Evolutionary conservation across 2,113 vertebrate species (phyloP).

Genomic region (Hippolais icterina): DNA sequence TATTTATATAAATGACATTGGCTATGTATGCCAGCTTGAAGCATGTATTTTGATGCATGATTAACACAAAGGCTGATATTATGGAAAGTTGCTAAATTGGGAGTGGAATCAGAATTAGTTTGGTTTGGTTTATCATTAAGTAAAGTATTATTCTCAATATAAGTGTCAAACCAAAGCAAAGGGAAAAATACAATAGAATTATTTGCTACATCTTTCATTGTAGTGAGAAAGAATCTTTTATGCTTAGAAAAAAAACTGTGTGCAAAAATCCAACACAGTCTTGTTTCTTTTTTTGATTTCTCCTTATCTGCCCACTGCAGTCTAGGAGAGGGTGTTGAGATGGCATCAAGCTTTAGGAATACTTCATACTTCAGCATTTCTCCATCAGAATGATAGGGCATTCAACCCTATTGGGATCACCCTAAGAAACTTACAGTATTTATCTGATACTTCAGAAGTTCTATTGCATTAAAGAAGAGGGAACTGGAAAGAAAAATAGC

Average conservation of each 20-base stretch:
- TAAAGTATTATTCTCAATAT: background rate
- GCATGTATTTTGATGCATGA: background rate
- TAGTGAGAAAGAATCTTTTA: background rate
- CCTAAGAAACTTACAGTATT: background rate
- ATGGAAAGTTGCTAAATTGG: background rate
- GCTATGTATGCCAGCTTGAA: background rate
- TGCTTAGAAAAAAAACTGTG: background rate
- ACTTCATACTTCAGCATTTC: background rate
- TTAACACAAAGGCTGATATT: background rate
- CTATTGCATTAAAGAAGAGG: background rate
- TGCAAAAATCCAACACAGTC: background rate
- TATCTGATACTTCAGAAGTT: background rate
- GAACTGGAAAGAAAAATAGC: background rate
- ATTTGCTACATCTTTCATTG: background rate
- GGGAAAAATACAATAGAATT: background rate
- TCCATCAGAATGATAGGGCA: background rate
- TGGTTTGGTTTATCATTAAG: background rate
- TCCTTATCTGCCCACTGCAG: background rate
- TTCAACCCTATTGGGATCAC: background rate
- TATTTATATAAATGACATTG: background rate
- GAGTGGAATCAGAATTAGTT: background rate
- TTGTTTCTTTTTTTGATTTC: background rate
- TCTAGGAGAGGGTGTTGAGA: background rate
- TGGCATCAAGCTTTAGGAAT: background rate
- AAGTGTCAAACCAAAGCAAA: background rate